phyloP scores from a whole-genome alignment of 2,113 vertebrate genomes.

The Daphoenositta chrysoptera region DNA sequence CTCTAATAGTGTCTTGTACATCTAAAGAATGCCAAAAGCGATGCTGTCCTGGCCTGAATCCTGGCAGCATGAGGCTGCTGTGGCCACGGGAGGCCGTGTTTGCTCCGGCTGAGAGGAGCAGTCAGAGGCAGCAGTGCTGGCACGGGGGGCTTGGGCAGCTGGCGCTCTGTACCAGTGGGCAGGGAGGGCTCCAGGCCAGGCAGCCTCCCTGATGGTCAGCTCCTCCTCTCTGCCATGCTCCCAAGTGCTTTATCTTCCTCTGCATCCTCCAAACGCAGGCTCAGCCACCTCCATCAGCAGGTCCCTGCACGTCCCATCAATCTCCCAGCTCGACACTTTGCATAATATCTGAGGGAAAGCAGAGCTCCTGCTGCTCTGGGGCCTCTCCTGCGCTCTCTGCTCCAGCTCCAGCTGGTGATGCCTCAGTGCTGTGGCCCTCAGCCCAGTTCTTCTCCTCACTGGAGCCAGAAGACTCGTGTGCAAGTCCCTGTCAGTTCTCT shows the following conservation, averaged over 20 bases:
- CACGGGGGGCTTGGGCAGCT: accelerated
- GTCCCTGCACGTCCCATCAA: neutral
- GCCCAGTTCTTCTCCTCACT: neutral
- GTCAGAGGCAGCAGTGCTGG: accelerated
- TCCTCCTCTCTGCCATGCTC: neutral
- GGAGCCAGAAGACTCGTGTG: accelerated
- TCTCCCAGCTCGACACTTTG: neutral
- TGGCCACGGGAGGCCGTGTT: accelerated
- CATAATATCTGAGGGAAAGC: neutral
- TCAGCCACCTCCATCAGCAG: neutral
- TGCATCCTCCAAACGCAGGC: neutral
- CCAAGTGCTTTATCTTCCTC: neutral
- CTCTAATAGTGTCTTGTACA: neutral
- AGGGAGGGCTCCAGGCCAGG: neutral
- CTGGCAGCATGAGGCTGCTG: neutral
- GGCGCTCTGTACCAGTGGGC: accelerated
- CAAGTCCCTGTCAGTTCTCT: neutral
- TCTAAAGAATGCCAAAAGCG: neutral
- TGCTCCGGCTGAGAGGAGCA: neutral
- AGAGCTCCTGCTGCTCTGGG: neutral
- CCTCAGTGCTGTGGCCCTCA: neutral
- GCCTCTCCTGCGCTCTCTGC: neutral
- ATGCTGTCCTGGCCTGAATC: neutral
- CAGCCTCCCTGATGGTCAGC: neutral
- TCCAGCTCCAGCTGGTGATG: neutral